Evolutionary conservation across 2,113 vertebrate genomes (phyloP).

Genomic region (Puffinus mauretanicus): DNA sequence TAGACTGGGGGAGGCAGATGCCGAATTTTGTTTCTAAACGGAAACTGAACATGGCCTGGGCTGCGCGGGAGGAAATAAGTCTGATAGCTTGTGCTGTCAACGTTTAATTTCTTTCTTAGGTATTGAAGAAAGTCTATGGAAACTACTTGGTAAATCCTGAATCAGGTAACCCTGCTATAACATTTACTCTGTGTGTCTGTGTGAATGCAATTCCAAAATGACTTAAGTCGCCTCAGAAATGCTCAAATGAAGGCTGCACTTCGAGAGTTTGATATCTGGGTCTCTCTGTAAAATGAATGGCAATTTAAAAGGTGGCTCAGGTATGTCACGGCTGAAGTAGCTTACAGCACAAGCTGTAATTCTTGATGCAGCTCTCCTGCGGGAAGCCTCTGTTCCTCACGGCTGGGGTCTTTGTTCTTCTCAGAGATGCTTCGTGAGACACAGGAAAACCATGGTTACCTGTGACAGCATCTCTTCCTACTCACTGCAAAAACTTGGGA

Average conservation of each 20-base stretch:
- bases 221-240: background rate
- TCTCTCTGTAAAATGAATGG: background rate
- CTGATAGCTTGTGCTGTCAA: background rate
- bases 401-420: constrained; percentile 46
- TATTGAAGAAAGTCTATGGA: constrained; percentile 91
- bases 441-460: constrained; percentile 71
- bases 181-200: background rate
- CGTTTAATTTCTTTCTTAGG: constrained; percentile 72
- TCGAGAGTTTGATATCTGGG: background rate
- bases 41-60: background rate
- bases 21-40: background rate
- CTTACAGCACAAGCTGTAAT: constrained; percentile 13
- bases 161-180: constrained; percentile 76
- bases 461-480: constrained; percentile 67
- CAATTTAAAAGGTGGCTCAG: background rate
- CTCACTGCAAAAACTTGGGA: constrained; percentile 36
- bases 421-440: constrained; percentile 3
- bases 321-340: background rate
- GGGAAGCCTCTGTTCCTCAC: background rate
- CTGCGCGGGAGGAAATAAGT: background rate
- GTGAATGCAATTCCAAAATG: background rate
- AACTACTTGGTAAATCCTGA: constrained; percentile 86
- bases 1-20: background rate
- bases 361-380: constrained; percentile 7
- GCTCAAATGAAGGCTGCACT: background rate